Base-by-base conservation (phyloP, 2,113 vertebrate species). In the Stigmatopora nigra region DNA sequence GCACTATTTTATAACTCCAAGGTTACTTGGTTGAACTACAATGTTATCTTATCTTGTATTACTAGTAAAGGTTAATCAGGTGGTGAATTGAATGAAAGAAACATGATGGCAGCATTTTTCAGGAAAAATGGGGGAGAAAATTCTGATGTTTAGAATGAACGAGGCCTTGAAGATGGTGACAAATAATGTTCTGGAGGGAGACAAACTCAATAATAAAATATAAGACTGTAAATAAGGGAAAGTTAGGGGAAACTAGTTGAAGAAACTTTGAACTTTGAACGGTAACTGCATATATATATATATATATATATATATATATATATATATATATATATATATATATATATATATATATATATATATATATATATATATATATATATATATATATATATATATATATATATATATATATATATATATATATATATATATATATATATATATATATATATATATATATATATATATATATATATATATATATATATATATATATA, bases 1-100 rank as follows among this genome's bases (percentile, higher is more conserved):
- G 44, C 44, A 25, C 44, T 38, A 70, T 73, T 75, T 75, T 19
- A 67, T 66, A 75, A 78, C 79, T 62, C 72, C 58, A 45, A 59
- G 67, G 78, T 79, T 62, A 58, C 65, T 71, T 73, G 76, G 69
- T 81, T 79, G 78, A 68, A 69, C 76, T 76, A 65, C 63, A 5
- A 74, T 78, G 68, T 67, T 4, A 46, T 25, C 31, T 68, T 55
- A n/a, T n/a, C n/a, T 61, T 73, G 71, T 61, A 56, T 74, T 35
- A 7, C 64, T 60, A 14, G 52, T 74, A 53, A 73, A 49, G 64
- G 62, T 48, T 69, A 72, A 47, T 65, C 67, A 51, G 72, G 15
- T 5, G 73, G 48, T 67, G 68, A 76, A 25, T 13, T 78, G 72
- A 16, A 31, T 68, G 53, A 65, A 44, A 69, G 75, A 67, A 73